Conservation (phyloP, 2,113 vertebrate species). For the Cryptotis parvus region DNA sequence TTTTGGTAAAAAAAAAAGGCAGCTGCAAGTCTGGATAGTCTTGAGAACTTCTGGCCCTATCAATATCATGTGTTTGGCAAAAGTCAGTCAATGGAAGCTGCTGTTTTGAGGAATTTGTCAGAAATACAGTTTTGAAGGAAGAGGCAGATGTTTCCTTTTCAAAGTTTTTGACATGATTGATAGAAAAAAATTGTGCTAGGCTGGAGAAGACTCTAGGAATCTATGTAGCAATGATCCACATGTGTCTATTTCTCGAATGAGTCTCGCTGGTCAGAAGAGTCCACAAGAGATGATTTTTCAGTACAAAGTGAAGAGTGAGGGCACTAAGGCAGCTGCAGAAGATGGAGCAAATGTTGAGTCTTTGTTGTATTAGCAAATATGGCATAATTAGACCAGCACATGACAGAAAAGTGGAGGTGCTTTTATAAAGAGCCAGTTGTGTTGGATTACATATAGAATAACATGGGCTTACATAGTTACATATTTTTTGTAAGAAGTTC, state of each 20-base stretch:
- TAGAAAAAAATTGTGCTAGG: not conserved
- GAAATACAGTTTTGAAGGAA: constrained; percentile 51
- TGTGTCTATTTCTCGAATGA: not conserved
- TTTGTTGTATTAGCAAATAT: not conserved
- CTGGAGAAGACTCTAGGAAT: not conserved
- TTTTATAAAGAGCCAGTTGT: not conserved
- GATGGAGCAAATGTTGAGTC: not conserved
- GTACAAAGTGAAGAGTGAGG: not conserved
- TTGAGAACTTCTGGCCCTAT: not conserved
- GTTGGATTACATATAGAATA: too few species aligned
- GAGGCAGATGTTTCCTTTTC: constrained; percentile 48
- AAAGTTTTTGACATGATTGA: constrained; percentile 24
- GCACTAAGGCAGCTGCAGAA: not conserved
- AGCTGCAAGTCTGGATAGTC: constrained; percentile 9
- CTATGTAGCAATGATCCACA: not conserved
- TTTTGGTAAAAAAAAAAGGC: too few species aligned
- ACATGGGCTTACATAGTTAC: too few species aligned
- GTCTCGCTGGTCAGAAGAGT: not conserved
- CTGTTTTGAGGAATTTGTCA: not conserved
- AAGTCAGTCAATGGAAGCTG: not conserved
- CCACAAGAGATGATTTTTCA: not conserved
- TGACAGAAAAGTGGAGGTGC: not conserved
- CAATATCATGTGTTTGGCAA: not conserved
- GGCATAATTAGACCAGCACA: not conserved
- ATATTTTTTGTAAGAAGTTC: too few species aligned